phyloP scores from a whole-genome alignment of 2,888 invertebrate genomes.

The Lordiphosa andalusiaca region DNA sequence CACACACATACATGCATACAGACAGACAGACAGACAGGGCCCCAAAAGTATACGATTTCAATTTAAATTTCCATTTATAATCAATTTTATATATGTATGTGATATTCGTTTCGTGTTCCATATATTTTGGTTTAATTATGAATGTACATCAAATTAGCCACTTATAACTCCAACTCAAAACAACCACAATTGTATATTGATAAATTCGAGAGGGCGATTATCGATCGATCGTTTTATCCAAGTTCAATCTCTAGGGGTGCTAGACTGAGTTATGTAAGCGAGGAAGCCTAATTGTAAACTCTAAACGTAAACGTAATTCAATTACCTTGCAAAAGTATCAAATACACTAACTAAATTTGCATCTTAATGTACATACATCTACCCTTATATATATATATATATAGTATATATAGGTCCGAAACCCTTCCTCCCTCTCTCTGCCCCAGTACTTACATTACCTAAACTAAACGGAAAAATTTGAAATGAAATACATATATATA shows the following conservation, averaged over 20 bases:
- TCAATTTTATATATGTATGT: slow-evolving; percentile 3
- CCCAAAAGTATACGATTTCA: slow-evolving; percentile 15
- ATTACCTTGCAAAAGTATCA: slow-evolving; percentile 65
- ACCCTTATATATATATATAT: slow-evolving; percentile 11
- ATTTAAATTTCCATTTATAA: not conserved
- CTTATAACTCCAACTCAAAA: slow-evolving; percentile 5
- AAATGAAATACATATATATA: slow-evolving; percentile 17
- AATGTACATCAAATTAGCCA: slow-evolving; percentile 38
- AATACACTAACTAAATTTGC: slow-evolving; percentile 56
- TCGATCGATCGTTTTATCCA: slow-evolving; percentile 60
- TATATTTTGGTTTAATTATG: slow-evolving; percentile 23
- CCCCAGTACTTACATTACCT: slow-evolving; percentile 10
- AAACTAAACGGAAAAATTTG: slow-evolving; percentile 29
- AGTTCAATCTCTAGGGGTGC: slow-evolving; percentile 75
- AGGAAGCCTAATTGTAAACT: slow-evolving; percentile 40
- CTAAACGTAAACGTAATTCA: slow-evolving; percentile 62
- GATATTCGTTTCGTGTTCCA: slow-evolving; percentile 38
- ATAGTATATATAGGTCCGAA: slow-evolving; percentile 3
- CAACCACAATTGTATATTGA: slow-evolving; percentile 56
- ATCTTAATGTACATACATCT: slow-evolving; percentile 13
- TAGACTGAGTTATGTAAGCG: slow-evolving; percentile 69
- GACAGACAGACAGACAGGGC: not conserved
- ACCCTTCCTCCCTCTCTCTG: too few species aligned
- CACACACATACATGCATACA: too few species aligned
- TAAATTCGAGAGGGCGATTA: slow-evolving; percentile 46